Percentiles rank a stretch among this genome's conserved stretches.
These are phyloP conservation scores for Cheirogaleus medius DNA, from an alignment of 2,113 vertebrate species.

Conservation along the genomic window DNA sequence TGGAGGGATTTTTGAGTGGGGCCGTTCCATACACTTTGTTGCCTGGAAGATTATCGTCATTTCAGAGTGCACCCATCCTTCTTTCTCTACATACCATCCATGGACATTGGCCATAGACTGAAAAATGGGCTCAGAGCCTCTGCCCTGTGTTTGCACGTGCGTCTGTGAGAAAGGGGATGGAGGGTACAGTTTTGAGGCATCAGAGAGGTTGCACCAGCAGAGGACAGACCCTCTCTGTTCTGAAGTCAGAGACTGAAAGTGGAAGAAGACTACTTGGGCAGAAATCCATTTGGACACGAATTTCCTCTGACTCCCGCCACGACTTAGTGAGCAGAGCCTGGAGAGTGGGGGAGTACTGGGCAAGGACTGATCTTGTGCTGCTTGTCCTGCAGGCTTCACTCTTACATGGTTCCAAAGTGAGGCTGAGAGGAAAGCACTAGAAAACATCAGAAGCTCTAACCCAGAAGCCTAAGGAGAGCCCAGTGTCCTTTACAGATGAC, in stretches of 20 bases:
- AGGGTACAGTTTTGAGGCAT: not conserved
- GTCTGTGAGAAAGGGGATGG: no score
- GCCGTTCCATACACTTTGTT: not conserved
- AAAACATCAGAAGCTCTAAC: not conserved
- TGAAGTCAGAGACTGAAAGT: not conserved
- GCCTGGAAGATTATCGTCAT: not conserved
- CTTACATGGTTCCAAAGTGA: not conserved
- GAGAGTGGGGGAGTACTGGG: not conserved
- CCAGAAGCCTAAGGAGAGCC: not conserved
- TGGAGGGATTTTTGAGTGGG: not conserved
- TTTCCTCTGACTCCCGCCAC: not conserved
- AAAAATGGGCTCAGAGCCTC: not conserved
- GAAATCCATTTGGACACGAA: not conserved
- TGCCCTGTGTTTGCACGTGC: not conserved
- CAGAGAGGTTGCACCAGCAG: not conserved
- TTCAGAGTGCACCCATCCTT: not conserved
- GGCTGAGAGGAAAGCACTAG: not conserved
- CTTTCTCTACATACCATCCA: no score
- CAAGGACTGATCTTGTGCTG: not conserved
- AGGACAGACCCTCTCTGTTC: not conserved
- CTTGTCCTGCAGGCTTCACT: not conserved
- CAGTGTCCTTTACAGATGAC: no score
- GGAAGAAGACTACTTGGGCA: not conserved
- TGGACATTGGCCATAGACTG: accelerated
- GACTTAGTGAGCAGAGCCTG: not conserved